These are phyloP conservation scores for Hippocampus kuda DNA, from an alignment of 2,797 vertebrate species.

Conservation along the genomic window DNA sequence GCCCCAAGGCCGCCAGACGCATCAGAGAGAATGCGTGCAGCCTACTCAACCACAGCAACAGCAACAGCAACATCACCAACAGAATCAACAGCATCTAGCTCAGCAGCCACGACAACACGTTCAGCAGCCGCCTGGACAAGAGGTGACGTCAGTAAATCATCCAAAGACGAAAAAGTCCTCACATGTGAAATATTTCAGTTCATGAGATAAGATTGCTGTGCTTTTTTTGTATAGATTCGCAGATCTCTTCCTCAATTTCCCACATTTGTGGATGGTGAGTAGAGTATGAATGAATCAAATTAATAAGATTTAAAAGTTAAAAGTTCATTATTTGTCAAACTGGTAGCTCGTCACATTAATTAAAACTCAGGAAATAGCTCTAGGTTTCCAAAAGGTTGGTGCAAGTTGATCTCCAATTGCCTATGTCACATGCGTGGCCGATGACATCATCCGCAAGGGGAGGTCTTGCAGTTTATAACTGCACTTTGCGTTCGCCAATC, in stretches of 20 bases:
- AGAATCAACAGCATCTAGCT: conserved; percentile 24
- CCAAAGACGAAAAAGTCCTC: neutral
- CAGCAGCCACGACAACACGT: conserved; percentile 30
- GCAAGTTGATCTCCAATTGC: too few species aligned
- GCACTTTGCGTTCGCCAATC: too few species aligned
- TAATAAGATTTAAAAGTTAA: too few species aligned
- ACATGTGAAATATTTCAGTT: neutral
- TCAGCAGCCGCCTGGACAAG: conserved; percentile 69
- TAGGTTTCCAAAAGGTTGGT: too few species aligned
- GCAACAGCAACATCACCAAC: conserved; percentile 21
- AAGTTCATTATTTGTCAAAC: too few species aligned
- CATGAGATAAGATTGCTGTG: neutral
- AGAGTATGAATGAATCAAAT: neutral
- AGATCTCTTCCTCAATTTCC: conserved; percentile 89
- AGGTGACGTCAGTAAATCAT: conserved; percentile 61
- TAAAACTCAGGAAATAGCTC: too few species aligned
- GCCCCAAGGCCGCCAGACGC: conserved; percentile 27
- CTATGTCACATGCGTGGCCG: too few species aligned
- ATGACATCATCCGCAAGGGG: too few species aligned
- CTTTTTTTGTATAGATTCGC: conserved; percentile 73
- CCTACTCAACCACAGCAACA: conserved; percentile 36
- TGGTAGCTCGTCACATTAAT: too few species aligned
- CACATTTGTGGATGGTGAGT: conserved; percentile 93
- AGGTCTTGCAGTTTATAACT: too few species aligned
- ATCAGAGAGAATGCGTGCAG: conserved; percentile 35